Base-by-base conservation (phyloP, 2,113 vertebrate genomes). In the Pao palembangensis region DNA sequence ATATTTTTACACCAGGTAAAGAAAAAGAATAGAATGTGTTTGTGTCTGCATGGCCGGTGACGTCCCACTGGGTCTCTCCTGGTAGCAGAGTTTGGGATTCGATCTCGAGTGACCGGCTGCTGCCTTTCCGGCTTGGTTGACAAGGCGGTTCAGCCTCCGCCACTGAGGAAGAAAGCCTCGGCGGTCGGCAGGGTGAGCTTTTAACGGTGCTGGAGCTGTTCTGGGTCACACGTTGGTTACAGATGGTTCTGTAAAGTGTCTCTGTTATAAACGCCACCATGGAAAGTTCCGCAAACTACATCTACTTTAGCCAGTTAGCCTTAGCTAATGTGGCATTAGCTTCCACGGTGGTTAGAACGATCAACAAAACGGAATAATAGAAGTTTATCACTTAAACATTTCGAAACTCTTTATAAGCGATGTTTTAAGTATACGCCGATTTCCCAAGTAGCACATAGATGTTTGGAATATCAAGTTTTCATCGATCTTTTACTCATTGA, bases 241-340 rank as follows among this genome's bases (percentile, higher is more conserved):
- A 31, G 5, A 31, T 6, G 19, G 12, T 31, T 31, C 8, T 31
- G 5, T 5, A 41, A 13, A 8, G 51, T 3, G 7, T 11, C 12
- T 2, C 5, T 0, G 18, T 6, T 3, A 16, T 1, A 51, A 4
- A 15, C 43, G 13, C 16, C 43, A 17, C 13, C 5, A 5, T 5
- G 16, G 16, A 17, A 44, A 46, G 14, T 41, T n/a, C 12, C 6
- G 2, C 49, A 12, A 6, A 42, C 21, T 3, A 8, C 25, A 1
- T 19, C 16, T 5, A 23, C 18, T 64, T 59, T 55, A 67, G 55
- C 64, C 44, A 0, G 46, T 67, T 83, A 87, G 85, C 85, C 13
- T 72, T 83, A 83, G 80, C 85, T n/a, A 54, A 0, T 43, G 41
- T 43, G 47, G 17, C 25, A 71, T 55, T 85, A 80, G 77, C 81